Base-by-base conservation (phyloP, 2,888 invertebrate genomes). In the Disparrhopalites patrizii region DNA sequence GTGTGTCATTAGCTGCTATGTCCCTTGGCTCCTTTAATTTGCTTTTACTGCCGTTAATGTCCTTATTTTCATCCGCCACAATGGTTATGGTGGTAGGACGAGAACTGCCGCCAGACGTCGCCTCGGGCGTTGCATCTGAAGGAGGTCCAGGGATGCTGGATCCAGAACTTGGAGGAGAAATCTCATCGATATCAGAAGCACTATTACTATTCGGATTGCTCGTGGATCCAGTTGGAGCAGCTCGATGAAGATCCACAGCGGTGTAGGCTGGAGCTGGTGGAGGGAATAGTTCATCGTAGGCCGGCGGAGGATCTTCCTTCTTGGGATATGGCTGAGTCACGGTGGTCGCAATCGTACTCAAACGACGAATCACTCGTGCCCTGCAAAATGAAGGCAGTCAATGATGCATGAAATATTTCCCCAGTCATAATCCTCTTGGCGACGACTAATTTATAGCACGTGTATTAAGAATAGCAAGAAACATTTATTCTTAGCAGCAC, bases 211-310 rank as follows among this genome's bases (percentile, higher is more conserved):
- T n/a, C n/a, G n/a, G n/a, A n/a, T n/a, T n/a, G n/a, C n/a, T n/a
- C n/a, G n/a, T n/a, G n/a, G n/a, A n/a, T n/a, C n/a, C n/a, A n/a
- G n/a, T n/a, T n/a, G n/a, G n/a, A n/a, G n/a, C n/a, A n/a, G n/a
- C n/a, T n/a, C n/a, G n/a, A n/a, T n/a, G n/a, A n/a, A n/a, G n/a
- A 10, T 43, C 43, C 20, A 43, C 43, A 5, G 7, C 43, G 15
- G 43, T 7, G 15, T 51, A 27, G 51, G 51, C 51, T 51, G 60
- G 60, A 18, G 40, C 28, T 40, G 43, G 60, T 27, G 40, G n/a
- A n/a, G 62, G 62, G 40, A 63, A 63, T 20, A 63, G 31, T 27
- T 56, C 64, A n/a, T 64, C 64, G 28, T 64, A 64, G 3, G 43
- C 10, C 4, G 64, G 64, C 7, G 64, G 64, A 4, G 30, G 28